A percentile compares a stretch with the other conserved stretches of the same genome.
phyloP scores from a whole-genome alignment of 2,888 invertebrate genomes.

The Chrysina gloriosa region DNA sequence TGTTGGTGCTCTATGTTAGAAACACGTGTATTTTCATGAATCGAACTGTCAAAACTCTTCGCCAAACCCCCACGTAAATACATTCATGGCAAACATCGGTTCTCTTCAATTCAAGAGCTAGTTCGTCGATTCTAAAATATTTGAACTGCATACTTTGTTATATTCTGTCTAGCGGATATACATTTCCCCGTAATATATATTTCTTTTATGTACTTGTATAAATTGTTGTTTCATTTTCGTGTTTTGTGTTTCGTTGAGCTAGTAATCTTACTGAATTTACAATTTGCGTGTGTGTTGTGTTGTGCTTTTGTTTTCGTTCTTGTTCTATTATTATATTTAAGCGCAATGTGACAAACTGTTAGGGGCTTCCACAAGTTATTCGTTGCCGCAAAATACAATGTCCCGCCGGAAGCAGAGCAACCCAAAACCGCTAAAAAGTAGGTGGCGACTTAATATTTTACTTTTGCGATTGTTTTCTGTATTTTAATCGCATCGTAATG shows the following conservation, averaged over 20 bases:
- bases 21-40: constrained; percentile 45
- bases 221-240: constrained; percentile 35
- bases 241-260: constrained; percentile 36
- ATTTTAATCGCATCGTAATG: not conserved
- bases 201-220: constrained; percentile 8
- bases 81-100: constrained; percentile 26
- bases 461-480: constrained; percentile 32
- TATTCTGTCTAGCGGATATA: constrained; percentile 16
- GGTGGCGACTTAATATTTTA: constrained; percentile 65
- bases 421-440: constrained; percentile 95
- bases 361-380: constrained; percentile 44
- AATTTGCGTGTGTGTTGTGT: constrained; percentile 40
- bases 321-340: constrained; percentile 45
- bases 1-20: constrained; percentile 41
- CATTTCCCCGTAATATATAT: constrained; percentile 25
- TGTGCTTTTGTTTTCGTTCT: constrained; percentile 45
- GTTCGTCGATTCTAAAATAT: constrained; percentile 4
- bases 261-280: constrained; percentile 35
- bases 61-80: constrained; percentile 10
- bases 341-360: constrained; percentile 40
- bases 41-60: constrained; percentile 32
- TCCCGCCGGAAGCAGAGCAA: constrained; percentile 96
- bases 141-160: not conserved
- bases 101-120: constrained; percentile 3
- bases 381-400: constrained; percentile 68